Base-by-base conservation (phyloP, 2,888 invertebrate species). In the Andrena trimmerana region DNA sequence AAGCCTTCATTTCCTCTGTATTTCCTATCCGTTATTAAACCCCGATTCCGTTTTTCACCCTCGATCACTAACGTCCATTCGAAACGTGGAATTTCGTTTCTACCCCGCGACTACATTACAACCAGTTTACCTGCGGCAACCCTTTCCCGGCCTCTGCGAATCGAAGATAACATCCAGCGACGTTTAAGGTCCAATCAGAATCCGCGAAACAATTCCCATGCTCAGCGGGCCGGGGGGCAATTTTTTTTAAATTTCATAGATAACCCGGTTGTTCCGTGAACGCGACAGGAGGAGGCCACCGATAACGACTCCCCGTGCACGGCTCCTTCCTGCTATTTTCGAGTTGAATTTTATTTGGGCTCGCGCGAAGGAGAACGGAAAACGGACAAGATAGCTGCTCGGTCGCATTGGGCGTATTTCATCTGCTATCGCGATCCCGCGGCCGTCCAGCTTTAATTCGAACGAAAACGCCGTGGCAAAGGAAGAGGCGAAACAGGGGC, bases 401-500 rank as follows among this genome's bases (percentile, higher is more conserved):
- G 42, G 42, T 20, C 48, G 73, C 74, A 74, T 79, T 60, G 74
- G 16, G 65, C 70, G 79, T 82, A 83, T 85, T 85, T 79, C 81
- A 75, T 71, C 33, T 80, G 82, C 75, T 86, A 88, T 88, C 84
- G 69, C 57, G 76, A 77, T 81, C 65, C 57, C 33, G 63, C 75
- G 62, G 77, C 63, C 73, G 63, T 42, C 42, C 42, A 16, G 76
- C 70, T 86, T 79, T 86, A 88, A 89, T 89, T 88, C 86, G 70
- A 85, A 82, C 84, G 86, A 83, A 86, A 86, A 86, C 81, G 73
- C 60, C 63, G 33, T 13, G 68, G 31, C 67, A 50, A 67, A 72
- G 57, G 36, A 72, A 50, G 42, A 2, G 0, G 24, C 10, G 24
- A 20, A 24, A 4, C 7, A 8, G 29, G 31, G 65, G 68, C 8